A percentile compares a stretch with the other conserved stretches of the same genome.
phyloP scores from a whole-genome alignment of 2,797 vertebrate species.

The Sebastes reedi region DNA sequence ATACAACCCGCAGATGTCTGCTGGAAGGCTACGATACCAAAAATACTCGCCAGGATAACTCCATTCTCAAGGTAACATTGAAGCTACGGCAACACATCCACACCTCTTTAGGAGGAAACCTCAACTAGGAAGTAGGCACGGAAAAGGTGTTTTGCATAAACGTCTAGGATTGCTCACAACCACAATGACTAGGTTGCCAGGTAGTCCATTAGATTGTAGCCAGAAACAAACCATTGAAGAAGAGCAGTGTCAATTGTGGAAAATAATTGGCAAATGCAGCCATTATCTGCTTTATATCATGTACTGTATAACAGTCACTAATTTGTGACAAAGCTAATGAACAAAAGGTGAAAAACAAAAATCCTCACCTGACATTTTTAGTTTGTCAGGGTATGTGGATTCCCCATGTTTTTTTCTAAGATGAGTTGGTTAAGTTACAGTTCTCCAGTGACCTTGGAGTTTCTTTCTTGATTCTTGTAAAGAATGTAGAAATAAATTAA shows the following conservation, averaged over 20 bases:
- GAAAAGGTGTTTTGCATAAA: conserved; percentile 12
- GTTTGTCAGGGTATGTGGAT: neutral
- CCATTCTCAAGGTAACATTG: conserved; percentile 93
- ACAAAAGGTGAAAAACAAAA: neutral
- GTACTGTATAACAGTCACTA: neutral
- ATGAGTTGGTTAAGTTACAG: neutral
- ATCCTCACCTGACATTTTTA: neutral
- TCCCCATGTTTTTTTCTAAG: neutral
- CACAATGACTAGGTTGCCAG: neutral
- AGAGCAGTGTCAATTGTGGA: neutral
- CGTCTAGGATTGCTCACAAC: neutral
- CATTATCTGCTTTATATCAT: neutral
- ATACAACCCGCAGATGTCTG: conserved; percentile 94
- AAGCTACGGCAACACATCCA: neutral
- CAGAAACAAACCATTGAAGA: neutral
- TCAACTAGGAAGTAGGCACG: neutral
- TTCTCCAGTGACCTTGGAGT: neutral
- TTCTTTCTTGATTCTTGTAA: neutral
- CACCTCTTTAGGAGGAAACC: neutral
- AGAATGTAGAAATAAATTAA: neutral
- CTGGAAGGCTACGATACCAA: conserved; percentile 99
- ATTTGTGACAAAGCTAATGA: neutral
- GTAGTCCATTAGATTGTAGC: neutral
- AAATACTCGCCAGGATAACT: conserved; percentile 98
- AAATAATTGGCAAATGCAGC: neutral